phyloP scores from a whole-genome alignment of 2,113 vertebrate genomes.

The Thoracochromis brauschi region DNA sequence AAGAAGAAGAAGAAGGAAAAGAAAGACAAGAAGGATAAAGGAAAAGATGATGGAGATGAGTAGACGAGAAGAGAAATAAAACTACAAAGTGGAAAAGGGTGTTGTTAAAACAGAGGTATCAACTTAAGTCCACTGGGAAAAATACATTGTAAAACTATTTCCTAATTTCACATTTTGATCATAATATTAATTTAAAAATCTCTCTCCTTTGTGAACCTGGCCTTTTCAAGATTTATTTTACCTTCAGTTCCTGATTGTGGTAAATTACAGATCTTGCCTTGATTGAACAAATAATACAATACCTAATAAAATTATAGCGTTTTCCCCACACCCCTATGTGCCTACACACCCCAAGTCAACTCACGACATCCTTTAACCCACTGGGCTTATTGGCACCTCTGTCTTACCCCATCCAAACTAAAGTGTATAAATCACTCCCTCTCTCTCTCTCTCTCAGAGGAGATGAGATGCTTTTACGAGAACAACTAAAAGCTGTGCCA shows the following conservation, averaged over 20 bases:
- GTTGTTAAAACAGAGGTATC: slow-evolving; percentile 72
- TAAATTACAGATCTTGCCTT: slow-evolving; percentile 47
- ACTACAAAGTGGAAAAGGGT: slow-evolving; percentile 63
- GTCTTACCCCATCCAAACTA: slow-evolving; percentile 62
- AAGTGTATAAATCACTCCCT: slow-evolving; percentile 53
- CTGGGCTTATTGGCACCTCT: slow-evolving; percentile 70
- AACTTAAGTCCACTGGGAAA: slow-evolving; percentile 61
- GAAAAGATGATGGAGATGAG: slow-evolving; percentile 93
- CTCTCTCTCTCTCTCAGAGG: slow-evolving; percentile 19
- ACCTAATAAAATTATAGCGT: slow-evolving; percentile 36
- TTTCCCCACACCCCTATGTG: slow-evolving; percentile 47
- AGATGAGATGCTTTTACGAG: slow-evolving; percentile 52
- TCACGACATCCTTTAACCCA: slow-evolving; percentile 21
- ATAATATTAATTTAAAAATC: background rate
- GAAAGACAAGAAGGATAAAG: slow-evolving; percentile 95
- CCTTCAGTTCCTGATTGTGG: slow-evolving; percentile 22
- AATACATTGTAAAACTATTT: slow-evolving; percentile 18
- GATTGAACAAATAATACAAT: background rate
- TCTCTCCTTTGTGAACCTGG: slow-evolving; percentile 31
- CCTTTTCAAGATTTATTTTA: slow-evolving; percentile 40
- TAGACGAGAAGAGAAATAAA: slow-evolving; percentile 75
- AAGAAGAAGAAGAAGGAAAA: slow-evolving; percentile 99
- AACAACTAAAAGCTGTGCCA: slow-evolving; percentile 59
- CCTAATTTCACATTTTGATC: background rate
- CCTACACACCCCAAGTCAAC: slow-evolving; percentile 37